Base-by-base conservation (phyloP, 2,888 invertebrate genomes). In the Drosophila mulleri region DNA sequence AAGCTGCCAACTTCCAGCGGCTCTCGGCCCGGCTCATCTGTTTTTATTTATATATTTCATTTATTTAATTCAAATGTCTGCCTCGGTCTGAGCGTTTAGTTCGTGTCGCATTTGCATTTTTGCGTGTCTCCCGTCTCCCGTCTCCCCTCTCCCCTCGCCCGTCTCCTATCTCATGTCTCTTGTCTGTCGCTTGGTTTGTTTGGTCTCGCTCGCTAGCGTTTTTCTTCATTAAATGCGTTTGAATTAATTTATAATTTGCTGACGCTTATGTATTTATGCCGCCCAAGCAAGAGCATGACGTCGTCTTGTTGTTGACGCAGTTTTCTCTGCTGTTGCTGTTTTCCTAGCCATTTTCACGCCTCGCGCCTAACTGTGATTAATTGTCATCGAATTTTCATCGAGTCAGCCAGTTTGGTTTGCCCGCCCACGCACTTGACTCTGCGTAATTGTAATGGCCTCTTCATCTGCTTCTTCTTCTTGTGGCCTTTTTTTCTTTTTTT, bases 221-320 rank as follows among this genome's bases (percentile, higher is more conserved):
- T 85, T 88, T 83, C 83, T 83, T 83, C 80, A 83, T 83, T 89
- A 83, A 83, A 88, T 81, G 90, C 88, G 71, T 82, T 83, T 85
- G 86, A 88, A 84, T 84, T 84, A 84, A 84, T 84, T 89, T 84
- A 89, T 88, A 84, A 84, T 84, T 89, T 84, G 90, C 87, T 89
- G 90, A 88, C 86, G 88, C 80, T 85, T 82, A 82, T 80, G 71
- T 79, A 79, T 83, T 83, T 83, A 88, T 85, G 86, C 80, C 72
- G 72, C 63, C 80, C 59, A 62, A 68, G 45, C 61, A 35, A 56
- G 35, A 20, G 23, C 32, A 32, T 32, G 32, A 32, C 32, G 32
- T 32, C 32, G 32, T 32, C 3, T 59, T 37, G 45, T 20, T 58
- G 58, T 45, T 58, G 45, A 48, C 48, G 32, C 48, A 48, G 48